Conservation (phyloP, 1,140 invertebrate species). For the Habropoda laboriosa region DNA sequence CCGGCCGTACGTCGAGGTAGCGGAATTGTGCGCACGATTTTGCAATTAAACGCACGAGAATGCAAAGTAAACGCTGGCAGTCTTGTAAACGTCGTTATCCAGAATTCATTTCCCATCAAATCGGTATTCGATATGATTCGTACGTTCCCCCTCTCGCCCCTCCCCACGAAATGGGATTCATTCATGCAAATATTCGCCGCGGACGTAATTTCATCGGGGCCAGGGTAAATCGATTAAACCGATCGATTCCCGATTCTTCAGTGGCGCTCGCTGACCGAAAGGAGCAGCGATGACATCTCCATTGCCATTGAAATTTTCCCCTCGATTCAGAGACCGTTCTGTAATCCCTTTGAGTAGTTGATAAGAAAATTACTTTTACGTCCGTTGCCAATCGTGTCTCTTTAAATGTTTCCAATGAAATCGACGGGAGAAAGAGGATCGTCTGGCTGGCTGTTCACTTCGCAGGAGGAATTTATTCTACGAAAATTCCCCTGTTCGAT, state of each 20-base stretch:
- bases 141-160: too few species aligned
- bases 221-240: slow-evolving; percentile 24
- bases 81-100: slow-evolving; percentile 42
- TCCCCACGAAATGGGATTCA: slow-evolving; percentile 2
- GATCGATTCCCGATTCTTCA: neutral
- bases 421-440: too few species aligned
- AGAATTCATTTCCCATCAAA: slow-evolving; percentile 29
- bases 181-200: slow-evolving; percentile 18
- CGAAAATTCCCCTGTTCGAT: too few species aligned
- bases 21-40: slow-evolving; percentile 25
- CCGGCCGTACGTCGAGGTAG: too few species aligned
- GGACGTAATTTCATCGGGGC: slow-evolving; percentile 6
- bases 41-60: slow-evolving; percentile 41
- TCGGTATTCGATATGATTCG: slow-evolving; percentile 33
- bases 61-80: slow-evolving; percentile 32
- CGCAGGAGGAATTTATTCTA: too few species aligned
- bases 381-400: neutral
- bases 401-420: neutral
- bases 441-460: too few species aligned
- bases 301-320: neutral
- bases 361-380: neutral
- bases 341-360: neutral
- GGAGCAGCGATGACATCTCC: neutral
- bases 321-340: neutral
- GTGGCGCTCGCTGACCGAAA: neutral